Percentiles rank a stretch among this genome's conserved stretches.
phyloP scores from a whole-genome alignment of 2,888 invertebrate species.

The Sthenelais limicola region DNA sequence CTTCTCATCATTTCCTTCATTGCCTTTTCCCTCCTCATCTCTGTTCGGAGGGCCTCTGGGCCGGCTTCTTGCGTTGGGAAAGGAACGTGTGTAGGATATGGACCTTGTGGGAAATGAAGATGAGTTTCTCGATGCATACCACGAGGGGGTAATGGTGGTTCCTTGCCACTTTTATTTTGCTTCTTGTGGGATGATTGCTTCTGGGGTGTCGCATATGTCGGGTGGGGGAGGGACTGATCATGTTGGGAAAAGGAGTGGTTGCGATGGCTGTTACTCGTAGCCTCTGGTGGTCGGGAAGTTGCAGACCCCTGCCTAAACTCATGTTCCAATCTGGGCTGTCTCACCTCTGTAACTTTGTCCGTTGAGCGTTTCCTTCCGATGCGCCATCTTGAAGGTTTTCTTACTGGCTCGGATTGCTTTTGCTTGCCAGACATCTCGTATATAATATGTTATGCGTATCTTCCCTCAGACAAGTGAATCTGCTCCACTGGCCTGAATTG shows the following conservation, averaged over 20 bases:
- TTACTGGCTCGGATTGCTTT: neutral
- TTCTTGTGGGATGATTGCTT: too few relatives aligned
- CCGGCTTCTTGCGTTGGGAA: neutral
- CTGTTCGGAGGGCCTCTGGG: neutral
- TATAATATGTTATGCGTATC: too few relatives aligned
- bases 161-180: too few relatives aligned
- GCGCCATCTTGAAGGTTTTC: conserved; percentile 19
- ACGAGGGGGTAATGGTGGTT: too few relatives aligned
- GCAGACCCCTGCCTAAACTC: too few relatives aligned
- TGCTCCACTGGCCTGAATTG: too few relatives aligned
- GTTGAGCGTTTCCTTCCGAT: conserved; percentile 6
- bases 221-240: neutral
- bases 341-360: neutral
- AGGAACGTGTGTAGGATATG: too few relatives aligned
- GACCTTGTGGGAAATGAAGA: too few relatives aligned
- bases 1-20: neutral
- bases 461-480: too few relatives aligned
- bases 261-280: neutral
- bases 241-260: neutral
- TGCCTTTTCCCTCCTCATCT: too few relatives aligned
- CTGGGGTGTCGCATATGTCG: neutral
- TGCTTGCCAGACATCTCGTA: conserved; percentile 21
- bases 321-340: too few relatives aligned
- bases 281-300: neutral
- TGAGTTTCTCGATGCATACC: too few relatives aligned